Conservation (phyloP, 2,797 vertebrate genomes). For the Chelon auratus region DNA sequence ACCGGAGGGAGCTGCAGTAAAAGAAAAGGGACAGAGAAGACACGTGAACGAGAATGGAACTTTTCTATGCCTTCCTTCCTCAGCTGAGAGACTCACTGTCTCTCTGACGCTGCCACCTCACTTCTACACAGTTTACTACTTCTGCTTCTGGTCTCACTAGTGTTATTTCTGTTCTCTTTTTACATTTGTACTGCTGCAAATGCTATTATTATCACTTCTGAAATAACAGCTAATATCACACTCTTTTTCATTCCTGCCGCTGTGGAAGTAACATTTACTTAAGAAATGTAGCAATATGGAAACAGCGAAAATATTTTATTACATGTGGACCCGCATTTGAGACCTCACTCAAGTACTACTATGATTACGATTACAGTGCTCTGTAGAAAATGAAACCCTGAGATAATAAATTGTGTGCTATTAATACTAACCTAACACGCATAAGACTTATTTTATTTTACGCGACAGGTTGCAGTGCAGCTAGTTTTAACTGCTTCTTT, state of each 20-base stretch:
- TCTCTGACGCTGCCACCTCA: not conserved
- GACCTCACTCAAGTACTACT: not conserved
- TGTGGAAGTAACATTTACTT: not conserved
- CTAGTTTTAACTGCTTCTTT: too few relatives aligned
- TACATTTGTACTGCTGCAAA: not conserved
- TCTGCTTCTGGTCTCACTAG: constrained; percentile 1
- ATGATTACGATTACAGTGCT: not conserved
- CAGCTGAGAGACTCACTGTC: too few relatives aligned
- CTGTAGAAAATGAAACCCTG: too few relatives aligned
- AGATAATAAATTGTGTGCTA: too few relatives aligned
- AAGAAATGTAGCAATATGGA: not conserved
- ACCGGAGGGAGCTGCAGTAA: constrained; percentile 63
- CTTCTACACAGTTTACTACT: not conserved
- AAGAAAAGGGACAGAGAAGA: not conserved
- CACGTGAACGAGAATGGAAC: too few relatives aligned
- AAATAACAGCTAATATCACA: not conserved
- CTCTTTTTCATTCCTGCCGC: not conserved
- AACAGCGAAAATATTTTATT: not conserved
- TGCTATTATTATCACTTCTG: not conserved
- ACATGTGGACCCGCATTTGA: not conserved
- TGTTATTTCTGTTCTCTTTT: not conserved
- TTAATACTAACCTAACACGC: too few relatives aligned
- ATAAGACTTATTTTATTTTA: too few relatives aligned
- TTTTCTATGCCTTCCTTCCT: too few relatives aligned
- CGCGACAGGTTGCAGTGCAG: too few relatives aligned